phyloP scores from a whole-genome alignment of 2,113 vertebrate species.

The Epinephelus fuscoguttatus region DNA sequence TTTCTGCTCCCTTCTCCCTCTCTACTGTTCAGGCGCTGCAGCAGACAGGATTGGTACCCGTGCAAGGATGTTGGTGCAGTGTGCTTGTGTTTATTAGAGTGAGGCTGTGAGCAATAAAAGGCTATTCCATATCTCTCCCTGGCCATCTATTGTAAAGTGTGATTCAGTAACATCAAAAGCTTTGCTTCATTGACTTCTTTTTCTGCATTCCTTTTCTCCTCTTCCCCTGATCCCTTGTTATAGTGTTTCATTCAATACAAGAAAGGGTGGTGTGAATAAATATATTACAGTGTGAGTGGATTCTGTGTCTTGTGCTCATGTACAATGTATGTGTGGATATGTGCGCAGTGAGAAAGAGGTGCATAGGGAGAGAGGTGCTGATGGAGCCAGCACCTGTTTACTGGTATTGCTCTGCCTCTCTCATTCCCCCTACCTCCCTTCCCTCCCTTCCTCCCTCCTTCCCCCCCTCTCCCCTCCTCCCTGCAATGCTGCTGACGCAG shows the following conservation, averaged over 20 bases:
- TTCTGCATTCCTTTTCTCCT: neutral
- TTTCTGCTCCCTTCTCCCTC: conserved; percentile 48
- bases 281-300: neutral
- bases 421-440: conserved; percentile 1
- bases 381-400: conserved; percentile 77
- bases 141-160: neutral
- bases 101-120: conserved; percentile 44
- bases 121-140: conserved; percentile 25
- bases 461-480: conserved; percentile 43
- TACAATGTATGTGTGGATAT: conserved; percentile 38
- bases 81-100: conserved; percentile 62
- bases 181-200: conserved; percentile 19
- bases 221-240: neutral
- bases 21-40: conserved; percentile 72
- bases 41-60: conserved; percentile 68
- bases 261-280: neutral
- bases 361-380: conserved; percentile 53
- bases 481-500: conserved; percentile 84
- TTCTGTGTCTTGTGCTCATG: conserved; percentile 7
- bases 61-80: conserved; percentile 76
- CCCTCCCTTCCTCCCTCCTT: conserved; percentile 6
- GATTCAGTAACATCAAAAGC: conserved; percentile 11
- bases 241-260: conserved; percentile 31
- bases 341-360: conserved; percentile 42
- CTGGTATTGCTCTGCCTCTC: conserved; percentile 64